Base-by-base conservation (phyloP, 2,113 vertebrate species). In the Scortum barcoo region DNA sequence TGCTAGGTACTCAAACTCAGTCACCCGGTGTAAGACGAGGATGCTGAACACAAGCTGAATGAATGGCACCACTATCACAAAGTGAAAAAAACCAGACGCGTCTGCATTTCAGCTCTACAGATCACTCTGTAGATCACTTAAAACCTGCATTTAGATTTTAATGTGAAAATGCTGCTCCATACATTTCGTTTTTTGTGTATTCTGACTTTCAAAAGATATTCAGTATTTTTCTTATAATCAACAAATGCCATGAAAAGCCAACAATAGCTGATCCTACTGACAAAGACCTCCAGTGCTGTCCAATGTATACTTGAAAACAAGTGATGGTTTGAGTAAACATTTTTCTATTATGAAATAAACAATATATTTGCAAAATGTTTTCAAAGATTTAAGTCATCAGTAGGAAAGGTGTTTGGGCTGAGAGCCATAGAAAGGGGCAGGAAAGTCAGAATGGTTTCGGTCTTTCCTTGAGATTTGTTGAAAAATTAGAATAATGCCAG, bases 1-100 rank as follows among this genome's bases (percentile, higher is more conserved):
- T 78, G 78, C 73, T 72, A 58, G 82, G 69, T 72, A 54, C 73
- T 86, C 81, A 85, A 78, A 80, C 80, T 72, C 57, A 44, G 80
- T 83, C 80, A 83, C 36, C 62, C 56, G 9, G 30, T 58, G 57
- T 36, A 73, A 71, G 24, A 56, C 42, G 24, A 53, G 48, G 70
- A 68, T 61, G 50, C 54, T 62, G 68, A 84, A 81, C 68, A 48
- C 33, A 58, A 62, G 58, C 36, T 85, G 81, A 80, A 76, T 85
- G 81, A 80, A 76, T 78, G 73, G 51, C 54, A 38, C 33, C 2
- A 10, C 69, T 81, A 46, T 83, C 68, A 54, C 20, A 60, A 57
- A 42, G 40, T 51, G 7, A 54, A 33, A 48, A 36, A 56, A 69
- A 16, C n/a, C n/a, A 61, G 28, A 65, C 44, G 33, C 9, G 22